Percentiles rank a stretch among this genome's conserved stretches.
phyloP scores from a whole-genome alignment of 2,113 vertebrate genomes.

The Reinhardtius hippoglossoides region DNA sequence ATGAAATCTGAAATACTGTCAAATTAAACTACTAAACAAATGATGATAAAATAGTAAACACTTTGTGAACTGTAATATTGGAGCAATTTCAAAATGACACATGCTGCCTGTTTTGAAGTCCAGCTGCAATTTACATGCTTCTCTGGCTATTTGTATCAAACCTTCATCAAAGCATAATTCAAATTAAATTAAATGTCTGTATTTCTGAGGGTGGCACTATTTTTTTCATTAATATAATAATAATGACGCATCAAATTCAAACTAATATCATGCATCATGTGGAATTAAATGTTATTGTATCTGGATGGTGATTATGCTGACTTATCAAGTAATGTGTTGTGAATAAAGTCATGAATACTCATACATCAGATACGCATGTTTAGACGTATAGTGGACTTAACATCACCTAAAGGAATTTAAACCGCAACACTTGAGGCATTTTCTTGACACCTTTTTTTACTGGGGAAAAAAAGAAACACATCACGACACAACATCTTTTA shows the following conservation, averaged over 20 bases:
- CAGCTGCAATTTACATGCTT: background rate
- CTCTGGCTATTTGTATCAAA: background rate
- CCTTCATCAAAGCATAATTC: background rate
- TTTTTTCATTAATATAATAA: background rate
- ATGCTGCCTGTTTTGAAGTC: background rate
- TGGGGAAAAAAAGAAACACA: constrained; percentile 5
- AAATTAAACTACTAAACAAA: no score
- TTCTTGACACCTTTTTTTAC: constrained; percentile 34
- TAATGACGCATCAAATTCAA: background rate
- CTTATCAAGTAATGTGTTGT: background rate
- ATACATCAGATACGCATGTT: background rate
- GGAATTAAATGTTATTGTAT: background rate
- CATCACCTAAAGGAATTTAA: constrained; percentile 6
- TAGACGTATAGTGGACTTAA: background rate
- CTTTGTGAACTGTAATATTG: constrained; percentile 6
- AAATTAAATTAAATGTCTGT: background rate
- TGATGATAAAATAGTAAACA: background rate
- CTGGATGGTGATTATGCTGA: background rate
- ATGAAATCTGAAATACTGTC: constrained; percentile 21
- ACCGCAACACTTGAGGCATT: constrained; percentile 1
- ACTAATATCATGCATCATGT: background rate
- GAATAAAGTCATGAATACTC: background rate
- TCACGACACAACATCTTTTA: constrained; percentile 14
- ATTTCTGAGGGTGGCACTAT: background rate
- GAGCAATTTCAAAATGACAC: background rate